phyloP scores from a whole-genome alignment of 1,140 invertebrate genomes.

The Drosophila virilis region DNA sequence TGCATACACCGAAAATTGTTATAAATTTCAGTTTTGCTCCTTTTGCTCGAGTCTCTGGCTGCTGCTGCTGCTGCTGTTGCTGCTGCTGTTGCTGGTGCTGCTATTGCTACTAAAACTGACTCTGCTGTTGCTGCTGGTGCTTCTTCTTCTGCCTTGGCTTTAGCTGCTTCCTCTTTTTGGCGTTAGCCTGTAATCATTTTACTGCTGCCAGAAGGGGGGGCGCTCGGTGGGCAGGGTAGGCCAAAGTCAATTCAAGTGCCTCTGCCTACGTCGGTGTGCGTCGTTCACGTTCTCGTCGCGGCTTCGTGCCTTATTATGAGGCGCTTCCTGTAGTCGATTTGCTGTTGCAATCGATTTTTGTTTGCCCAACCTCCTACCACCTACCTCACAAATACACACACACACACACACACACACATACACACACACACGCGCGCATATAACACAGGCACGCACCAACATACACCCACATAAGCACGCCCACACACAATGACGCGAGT shows the following conservation, averaged over 20 bases:
- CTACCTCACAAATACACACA: conserved; percentile 14
- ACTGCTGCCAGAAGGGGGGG: conserved; percentile 39
- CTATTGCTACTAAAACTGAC: conserved; percentile 40
- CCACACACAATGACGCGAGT: conserved; percentile 35
- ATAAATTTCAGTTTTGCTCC: conserved; percentile 6
- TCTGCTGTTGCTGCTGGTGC: conserved; percentile 23
- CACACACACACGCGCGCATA: conserved; percentile 9
- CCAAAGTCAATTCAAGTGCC: conserved; percentile 79
- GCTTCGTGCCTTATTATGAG: conserved; percentile 49
- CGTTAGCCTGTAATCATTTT: conserved; percentile 77
- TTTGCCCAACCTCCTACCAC: conserved; percentile 40
- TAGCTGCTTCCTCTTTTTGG: conserved; percentile 55
- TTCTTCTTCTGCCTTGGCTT: conserved; percentile 41
- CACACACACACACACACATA: conserved; percentile 2
- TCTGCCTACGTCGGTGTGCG: conserved; percentile 34
- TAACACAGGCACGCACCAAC: background rate
- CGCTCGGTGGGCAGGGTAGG: conserved; percentile 5
- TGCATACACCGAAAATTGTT: conserved; percentile 10
- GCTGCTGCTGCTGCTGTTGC: conserved; percentile 16
- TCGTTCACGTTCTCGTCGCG: conserved; percentile 38
- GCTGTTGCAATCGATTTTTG: conserved; percentile 71
- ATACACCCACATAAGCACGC: conserved; percentile 7
- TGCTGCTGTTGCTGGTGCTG: conserved; percentile 21
- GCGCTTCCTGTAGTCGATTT: conserved; percentile 69
- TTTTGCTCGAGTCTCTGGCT: conserved; percentile 15